Base-by-base conservation (phyloP, 2,797 vertebrate species). In the Columba guinea region DNA sequence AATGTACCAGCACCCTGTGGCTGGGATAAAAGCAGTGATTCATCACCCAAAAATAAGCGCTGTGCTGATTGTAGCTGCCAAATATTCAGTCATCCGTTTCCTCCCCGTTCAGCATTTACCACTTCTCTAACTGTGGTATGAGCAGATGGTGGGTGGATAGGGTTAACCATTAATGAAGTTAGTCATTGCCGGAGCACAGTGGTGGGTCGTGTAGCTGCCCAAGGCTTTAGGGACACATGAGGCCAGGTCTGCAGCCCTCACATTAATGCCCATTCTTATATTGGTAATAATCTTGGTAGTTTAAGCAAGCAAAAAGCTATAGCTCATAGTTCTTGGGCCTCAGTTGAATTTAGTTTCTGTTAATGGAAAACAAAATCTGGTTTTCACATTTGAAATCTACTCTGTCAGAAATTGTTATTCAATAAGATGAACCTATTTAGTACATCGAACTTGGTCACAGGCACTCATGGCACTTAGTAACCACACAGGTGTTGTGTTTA, bases 11-110 rank as follows among this genome's bases (percentile, higher is more conserved):
- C 68, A 18, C 69, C 2, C 1, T 73, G 91, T 87, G 73, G 35
- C 80, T 73, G 30, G 52, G 70, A 71, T 69, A 55, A 94, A 94
- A 78, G 37, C 10, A 5, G 53, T 94, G 83, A 94, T 87, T 97
- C 90, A 71, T 95, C 94, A 73, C 87, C 93, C 83, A 51, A 85
- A 95, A 93, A 91, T 89, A 95, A 93, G 56, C 20, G 21, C 37
- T 77, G 22, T 74, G 37, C 79, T 94, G 58, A 64, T 62, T 91
- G 64, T 67, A 95, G 58, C 68, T 96, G 90, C 84, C 89, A 96
- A 82, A 76, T 67, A 92, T 41, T 85, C 64, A 94, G 49, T 94
- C 84, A 49, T 92, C 53, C 53, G 14, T 91, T 71, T 93, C 49
- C 68, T 95, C 87, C 58, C 75, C 0, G 37, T 91, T 94, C 90